Percentiles rank a stretch among this genome's conserved stretches.
These are phyloP conservation scores for Ceratothoa steindachneri DNA, from an alignment of 2,888 invertebrate genomes.

Conservation along the genomic window DNA sequence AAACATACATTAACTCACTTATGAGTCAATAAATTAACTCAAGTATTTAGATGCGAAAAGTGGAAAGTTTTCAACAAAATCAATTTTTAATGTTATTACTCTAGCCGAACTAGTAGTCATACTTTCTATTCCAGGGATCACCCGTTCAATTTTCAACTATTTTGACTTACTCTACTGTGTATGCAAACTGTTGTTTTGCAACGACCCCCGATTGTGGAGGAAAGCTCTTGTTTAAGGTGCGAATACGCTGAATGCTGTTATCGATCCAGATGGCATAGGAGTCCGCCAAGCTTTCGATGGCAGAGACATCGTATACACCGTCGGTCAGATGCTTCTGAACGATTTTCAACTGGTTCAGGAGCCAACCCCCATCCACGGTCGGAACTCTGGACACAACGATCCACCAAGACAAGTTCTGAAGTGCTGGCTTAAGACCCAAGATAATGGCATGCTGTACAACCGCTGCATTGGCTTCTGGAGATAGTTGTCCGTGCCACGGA, in stretches of 20 bases:
- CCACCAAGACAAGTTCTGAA: slow-evolving; percentile 34
- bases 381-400: slow-evolving; percentile 20
- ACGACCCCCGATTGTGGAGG: not conserved
- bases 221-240: not conserved
- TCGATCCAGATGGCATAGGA: not conserved
- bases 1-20: too few relatives aligned
- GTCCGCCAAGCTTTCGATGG: not conserved
- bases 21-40: too few relatives aligned
- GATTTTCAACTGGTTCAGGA: slow-evolving; percentile 19
- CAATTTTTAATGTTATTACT: too few relatives aligned
- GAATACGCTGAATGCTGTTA: not conserved
- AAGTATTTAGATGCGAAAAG: too few relatives aligned
- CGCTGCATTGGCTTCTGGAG: slow-evolving; percentile 16
- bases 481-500: slow-evolving; percentile 30
- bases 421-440: slow-evolving; percentile 19
- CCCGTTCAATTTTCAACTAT: not conserved
- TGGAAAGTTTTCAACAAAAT: too few relatives aligned
- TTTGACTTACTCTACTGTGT: not conserved
- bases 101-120: too few relatives aligned
- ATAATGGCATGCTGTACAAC: slow-evolving; percentile 34
- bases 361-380: slow-evolving; percentile 21
- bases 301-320: slow-evolving; percentile 10
- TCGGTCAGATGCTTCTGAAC: slow-evolving; percentile 27
- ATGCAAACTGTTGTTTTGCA: not conserved
- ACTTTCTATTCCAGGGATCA: too few relatives aligned